Evolutionary conservation across 2,797 vertebrate genomes (phyloP).

Genomic region (Peromyscus aztecus): DNA sequence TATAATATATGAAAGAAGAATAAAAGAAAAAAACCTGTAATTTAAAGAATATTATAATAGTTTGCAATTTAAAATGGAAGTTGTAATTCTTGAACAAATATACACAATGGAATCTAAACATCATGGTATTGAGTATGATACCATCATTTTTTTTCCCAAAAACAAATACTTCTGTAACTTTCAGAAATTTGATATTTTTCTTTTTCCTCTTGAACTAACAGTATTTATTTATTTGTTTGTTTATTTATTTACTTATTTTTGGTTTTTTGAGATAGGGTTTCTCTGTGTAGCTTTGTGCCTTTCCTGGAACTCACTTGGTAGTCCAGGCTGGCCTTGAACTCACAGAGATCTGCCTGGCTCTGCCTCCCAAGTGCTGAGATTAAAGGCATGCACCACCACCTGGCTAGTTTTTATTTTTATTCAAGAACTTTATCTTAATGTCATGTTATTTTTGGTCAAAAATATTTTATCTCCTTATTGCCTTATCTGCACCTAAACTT

Average conservation of each 20-base stretch:
- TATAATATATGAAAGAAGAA: background rate
- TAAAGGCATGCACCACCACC: no score
- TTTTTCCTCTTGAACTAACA: background rate
- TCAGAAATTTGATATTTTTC: background rate
- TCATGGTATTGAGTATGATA: background rate
- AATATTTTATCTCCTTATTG: background rate
- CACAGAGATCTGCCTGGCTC: no score
- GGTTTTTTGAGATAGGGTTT: no score
- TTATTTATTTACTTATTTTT: no score
- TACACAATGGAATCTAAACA: constrained; percentile 29
- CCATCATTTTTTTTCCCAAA: constrained; percentile 37
- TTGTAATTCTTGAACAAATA: constrained; percentile 19
- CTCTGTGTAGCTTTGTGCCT: no score
- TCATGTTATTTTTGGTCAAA: background rate
- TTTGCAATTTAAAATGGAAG: constrained; percentile 58
- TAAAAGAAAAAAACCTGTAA: background rate
- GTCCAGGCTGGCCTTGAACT: no score
- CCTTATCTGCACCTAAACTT: background rate
- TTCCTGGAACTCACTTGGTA: no score
- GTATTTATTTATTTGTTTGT: background rate
- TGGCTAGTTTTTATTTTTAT: background rate
- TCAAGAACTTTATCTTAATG: background rate
- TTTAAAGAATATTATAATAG: constrained; percentile 32
- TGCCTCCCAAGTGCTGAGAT: no score
- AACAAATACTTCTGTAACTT: constrained; percentile 26